Conservation (phyloP, 2,888 invertebrate species). For the Opisthograptis luteolata region DNA sequence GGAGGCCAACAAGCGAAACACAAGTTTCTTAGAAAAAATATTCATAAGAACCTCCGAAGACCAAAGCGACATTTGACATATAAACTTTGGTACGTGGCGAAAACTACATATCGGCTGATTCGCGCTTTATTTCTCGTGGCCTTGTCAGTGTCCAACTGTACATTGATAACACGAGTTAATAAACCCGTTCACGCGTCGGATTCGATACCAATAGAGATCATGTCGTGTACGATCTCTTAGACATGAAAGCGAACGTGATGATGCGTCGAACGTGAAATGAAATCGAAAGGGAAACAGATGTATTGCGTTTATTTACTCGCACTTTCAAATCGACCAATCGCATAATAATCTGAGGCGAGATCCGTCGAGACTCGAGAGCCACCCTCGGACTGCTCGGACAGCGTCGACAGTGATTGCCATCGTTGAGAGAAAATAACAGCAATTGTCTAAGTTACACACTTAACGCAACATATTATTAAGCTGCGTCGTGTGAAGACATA, state of each 20-base stretch:
- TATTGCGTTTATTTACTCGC: conserved; percentile 21
- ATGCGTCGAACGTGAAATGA: conserved; percentile 32
- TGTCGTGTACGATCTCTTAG: conserved; percentile 22
- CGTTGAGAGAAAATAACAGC: conserved; percentile 38
- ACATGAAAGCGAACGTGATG: conserved; percentile 32
- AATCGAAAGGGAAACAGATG: conserved; percentile 35
- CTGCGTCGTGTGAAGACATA: conserved; percentile 27
- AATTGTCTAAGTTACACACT: conserved; percentile 28
- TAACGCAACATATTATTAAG: conserved; percentile 28
- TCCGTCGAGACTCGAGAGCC: conserved; percentile 10
- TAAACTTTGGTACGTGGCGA: conserved; percentile 18
- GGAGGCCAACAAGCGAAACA: conserved; percentile 22
- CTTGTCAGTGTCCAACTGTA: conserved; percentile 21
- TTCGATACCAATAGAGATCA: conserved; percentile 8
- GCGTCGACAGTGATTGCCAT: conserved; percentile 35
- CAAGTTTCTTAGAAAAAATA: conserved; percentile 29
- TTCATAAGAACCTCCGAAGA: conserved; percentile 9
- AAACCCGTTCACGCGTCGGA: neutral
- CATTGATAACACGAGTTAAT: conserved; percentile 12
- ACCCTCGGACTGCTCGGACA: conserved; percentile 25
- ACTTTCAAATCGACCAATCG: conserved; percentile 35
- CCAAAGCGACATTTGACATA: conserved; percentile 27
- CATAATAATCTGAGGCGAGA: conserved; percentile 9
- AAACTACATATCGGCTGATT: conserved; percentile 13
- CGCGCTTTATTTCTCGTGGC: conserved; percentile 19